Evolutionary conservation across 2,797 vertebrate species (phyloP).

Genomic region (Malurus leucopterus): DNA sequence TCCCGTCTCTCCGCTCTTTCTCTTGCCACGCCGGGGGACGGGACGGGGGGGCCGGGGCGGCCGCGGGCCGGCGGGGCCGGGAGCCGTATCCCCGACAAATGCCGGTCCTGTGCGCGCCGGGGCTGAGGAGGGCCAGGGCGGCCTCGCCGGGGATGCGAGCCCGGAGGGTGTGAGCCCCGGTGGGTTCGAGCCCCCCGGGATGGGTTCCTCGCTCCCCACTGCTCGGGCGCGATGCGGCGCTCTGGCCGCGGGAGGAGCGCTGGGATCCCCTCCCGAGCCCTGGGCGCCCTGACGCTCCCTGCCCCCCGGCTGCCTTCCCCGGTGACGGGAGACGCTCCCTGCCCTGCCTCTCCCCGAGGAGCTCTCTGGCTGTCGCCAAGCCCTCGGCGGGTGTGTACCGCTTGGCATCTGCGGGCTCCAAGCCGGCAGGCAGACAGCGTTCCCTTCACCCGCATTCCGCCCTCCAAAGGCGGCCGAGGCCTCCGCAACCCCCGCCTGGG

Average conservation of each 20-base stretch:
- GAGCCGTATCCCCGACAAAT: background rate
- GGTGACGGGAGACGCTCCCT: no score
- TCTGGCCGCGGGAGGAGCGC: background rate
- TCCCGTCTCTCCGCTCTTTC: constrained; percentile 15
- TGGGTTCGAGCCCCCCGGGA: background rate
- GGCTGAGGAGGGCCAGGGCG: background rate
- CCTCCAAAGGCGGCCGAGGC: background rate
- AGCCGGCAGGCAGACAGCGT: rapidly evolving
- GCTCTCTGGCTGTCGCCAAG: rapidly evolving
- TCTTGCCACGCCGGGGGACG: background rate
- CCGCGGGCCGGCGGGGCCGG: background rate
- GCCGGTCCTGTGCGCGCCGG: background rate
- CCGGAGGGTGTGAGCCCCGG: background rate
- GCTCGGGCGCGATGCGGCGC: background rate
- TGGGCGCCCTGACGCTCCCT: background rate
- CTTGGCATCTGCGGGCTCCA: background rate
- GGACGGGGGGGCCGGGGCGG: background rate
- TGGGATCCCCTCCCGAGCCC: background rate
- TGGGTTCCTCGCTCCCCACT: no score
- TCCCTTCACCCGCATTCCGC: background rate
- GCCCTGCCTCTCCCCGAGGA: background rate
- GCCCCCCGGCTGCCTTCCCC: background rate
- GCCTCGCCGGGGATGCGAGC: background rate
- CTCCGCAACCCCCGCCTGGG: rapidly evolving
- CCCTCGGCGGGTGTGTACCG: rapidly evolving